Percentiles rank a stretch among this genome's conserved stretches.
These are phyloP conservation scores for Drosophila azteca DNA, from an alignment of 1,140 invertebrate species.

Conservation along the genomic window DNA sequence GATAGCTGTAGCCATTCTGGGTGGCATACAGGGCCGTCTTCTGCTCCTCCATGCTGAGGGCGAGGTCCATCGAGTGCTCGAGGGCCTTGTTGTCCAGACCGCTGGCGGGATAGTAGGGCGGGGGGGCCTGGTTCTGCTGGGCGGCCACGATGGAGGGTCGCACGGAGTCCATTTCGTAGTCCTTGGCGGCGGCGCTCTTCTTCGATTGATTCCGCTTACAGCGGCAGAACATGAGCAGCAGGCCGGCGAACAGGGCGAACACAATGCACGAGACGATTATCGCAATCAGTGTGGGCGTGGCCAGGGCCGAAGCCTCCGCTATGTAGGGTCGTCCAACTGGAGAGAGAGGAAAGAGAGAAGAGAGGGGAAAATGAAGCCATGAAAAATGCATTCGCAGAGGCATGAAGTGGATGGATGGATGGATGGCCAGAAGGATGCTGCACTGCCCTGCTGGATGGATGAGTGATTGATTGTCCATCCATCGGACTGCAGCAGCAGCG, in stretches of 20 bases:
- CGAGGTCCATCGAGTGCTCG: constrained; percentile 93
- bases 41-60: constrained; percentile 91
- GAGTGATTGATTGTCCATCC: constrained; percentile 55
- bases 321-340: constrained; percentile 91
- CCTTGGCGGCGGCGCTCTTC: constrained; percentile 91
- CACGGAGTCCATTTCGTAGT: constrained; percentile 94
- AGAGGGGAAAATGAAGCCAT: constrained; percentile 66
- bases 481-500: constrained; percentile 21
- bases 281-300: constrained; percentile 91
- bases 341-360: not conserved
- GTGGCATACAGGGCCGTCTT: constrained; percentile 91
- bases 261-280: constrained; percentile 92
- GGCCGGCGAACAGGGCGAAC: constrained; percentile 89
- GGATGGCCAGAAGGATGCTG: constrained; percentile 14
- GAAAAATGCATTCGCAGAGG: constrained; percentile 72
- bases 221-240: constrained; percentile 93
- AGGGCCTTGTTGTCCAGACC: constrained; percentile 95
- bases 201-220: constrained; percentile 92
- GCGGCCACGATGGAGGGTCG: constrained; percentile 90
- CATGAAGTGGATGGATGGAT: constrained; percentile 64
- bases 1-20: constrained; percentile 93
- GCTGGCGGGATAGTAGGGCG: constrained; percentile 92
- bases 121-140: constrained; percentile 91
- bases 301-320: constrained; percentile 89
- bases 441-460: constrained; percentile 15